These are phyloP conservation scores for Spodoptera frugiperda DNA, from an alignment of 1,140 invertebrate species.

Conservation along the genomic window DNA sequence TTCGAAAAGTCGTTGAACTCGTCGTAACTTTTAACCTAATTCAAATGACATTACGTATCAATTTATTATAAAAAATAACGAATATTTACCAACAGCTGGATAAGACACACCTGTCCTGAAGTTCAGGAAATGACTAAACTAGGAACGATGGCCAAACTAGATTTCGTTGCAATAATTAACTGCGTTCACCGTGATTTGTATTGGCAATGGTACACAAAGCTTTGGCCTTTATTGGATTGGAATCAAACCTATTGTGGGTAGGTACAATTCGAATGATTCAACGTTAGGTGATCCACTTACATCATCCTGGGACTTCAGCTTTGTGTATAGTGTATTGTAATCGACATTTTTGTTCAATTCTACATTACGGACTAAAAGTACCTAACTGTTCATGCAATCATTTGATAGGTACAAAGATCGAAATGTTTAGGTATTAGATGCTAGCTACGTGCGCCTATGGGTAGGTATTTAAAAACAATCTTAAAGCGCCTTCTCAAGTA, in stretches of 20 bases:
- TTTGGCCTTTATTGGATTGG: conserved; percentile 55
- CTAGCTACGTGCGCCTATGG: too few relatives aligned
- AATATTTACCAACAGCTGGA: background rate
- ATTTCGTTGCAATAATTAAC: conserved; percentile 50
- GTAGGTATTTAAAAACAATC: too few relatives aligned
- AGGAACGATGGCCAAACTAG: conserved; percentile 6
- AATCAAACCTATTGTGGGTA: conserved; percentile 54
- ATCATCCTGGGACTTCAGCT: conserved; percentile 32
- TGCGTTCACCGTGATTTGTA: conserved; percentile 50
- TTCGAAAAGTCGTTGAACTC: conserved; percentile 27
- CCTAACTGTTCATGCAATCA: background rate
- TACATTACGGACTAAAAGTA: conserved; percentile 2
- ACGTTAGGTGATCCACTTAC: conserved; percentile 55
- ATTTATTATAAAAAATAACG: background rate
- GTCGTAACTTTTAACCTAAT: conserved; percentile 22
- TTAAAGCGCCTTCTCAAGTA: background rate
- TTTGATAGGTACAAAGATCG: background rate
- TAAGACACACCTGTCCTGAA: conserved; percentile 11
- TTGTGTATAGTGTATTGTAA: conserved; percentile 31
- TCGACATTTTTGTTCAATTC: conserved; percentile 24
- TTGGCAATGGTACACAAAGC: conserved; percentile 50
- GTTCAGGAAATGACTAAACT: conserved; percentile 31
- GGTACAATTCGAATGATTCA: conserved; percentile 53
- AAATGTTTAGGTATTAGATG: background rate
- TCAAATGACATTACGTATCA: background rate